These are phyloP conservation scores for Antheraea yamamai DNA, from an alignment of 2,888 invertebrate species.

Conservation along the genomic window DNA sequence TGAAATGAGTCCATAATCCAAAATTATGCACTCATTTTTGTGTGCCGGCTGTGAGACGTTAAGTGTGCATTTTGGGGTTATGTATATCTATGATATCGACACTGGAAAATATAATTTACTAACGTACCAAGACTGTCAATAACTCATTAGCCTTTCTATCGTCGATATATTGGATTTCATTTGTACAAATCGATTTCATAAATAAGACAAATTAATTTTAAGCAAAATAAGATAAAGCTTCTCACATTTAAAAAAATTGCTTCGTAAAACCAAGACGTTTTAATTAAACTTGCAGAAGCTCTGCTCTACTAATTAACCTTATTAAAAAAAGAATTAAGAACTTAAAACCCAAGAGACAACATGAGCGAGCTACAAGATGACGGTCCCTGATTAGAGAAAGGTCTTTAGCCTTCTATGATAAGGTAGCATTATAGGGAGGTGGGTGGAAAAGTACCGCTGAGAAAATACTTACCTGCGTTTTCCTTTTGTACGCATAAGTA, in stretches of 20 bases:
- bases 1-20: too few species aligned
- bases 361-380: slow-evolving; percentile 31
- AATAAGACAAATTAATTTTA: background rate
- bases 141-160: too few species aligned
- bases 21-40: too few species aligned
- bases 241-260: background rate
- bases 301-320: slow-evolving; percentile 2
- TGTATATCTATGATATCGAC: too few species aligned
- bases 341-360: slow-evolving; percentile 26
- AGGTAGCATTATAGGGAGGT: slow-evolving; percentile 36
- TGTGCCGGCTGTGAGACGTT: too few species aligned
- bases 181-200: background rate
- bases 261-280: background rate
- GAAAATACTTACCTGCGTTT: slow-evolving; percentile 12
- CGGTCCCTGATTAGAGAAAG: slow-evolving; percentile 34
- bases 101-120: too few species aligned
- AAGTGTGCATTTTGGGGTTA: too few species aligned
- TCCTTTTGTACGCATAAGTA: slow-evolving; percentile 24
- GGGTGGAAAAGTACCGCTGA: slow-evolving; percentile 14
- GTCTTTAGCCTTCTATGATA: slow-evolving; percentile 37
- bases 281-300: background rate
- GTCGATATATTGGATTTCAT: background rate
- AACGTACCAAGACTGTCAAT: too few species aligned
- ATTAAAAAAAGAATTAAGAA: slow-evolving; percentile 29
- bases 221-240: background rate